Percentiles rank a stretch among this genome's conserved stretches.
These are phyloP conservation scores for Megalops atlanticus DNA, from an alignment of 2,113 vertebrate species.

Conservation along the genomic window DNA sequence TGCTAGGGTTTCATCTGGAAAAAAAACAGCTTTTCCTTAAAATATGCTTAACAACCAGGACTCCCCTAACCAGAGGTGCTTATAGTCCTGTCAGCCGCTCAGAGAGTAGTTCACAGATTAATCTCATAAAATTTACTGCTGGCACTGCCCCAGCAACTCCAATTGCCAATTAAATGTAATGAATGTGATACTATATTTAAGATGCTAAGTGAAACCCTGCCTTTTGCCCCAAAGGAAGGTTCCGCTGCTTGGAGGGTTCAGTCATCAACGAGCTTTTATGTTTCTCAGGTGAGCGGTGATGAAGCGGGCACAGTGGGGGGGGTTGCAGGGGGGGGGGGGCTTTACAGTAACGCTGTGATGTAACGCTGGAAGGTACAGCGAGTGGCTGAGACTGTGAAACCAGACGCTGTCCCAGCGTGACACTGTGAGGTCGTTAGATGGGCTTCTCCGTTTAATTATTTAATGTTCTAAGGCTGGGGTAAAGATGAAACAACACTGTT, in stretches of 20 bases:
- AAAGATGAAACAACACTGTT: conserved; percentile 30
- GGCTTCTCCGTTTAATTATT: too few relatives aligned
- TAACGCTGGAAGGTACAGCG: not conserved
- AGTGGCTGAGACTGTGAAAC: conserved; percentile 5
- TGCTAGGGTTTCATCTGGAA: too few relatives aligned
- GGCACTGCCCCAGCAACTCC: too few relatives aligned
- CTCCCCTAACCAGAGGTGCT: too few relatives aligned
- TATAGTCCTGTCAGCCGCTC: too few relatives aligned
- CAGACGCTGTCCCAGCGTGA: conserved; percentile 17
- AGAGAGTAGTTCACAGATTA: too few relatives aligned
- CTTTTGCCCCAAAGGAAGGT: not conserved
- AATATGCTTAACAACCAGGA: too few relatives aligned
- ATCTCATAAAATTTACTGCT: too few relatives aligned
- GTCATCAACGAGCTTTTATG: not conserved
- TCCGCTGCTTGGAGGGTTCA: not conserved
- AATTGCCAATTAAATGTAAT: too few relatives aligned
- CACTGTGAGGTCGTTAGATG: conserved; percentile 11
- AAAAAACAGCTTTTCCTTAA: too few relatives aligned
- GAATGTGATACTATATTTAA: too few relatives aligned
- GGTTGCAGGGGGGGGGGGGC: not conserved
- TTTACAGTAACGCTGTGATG: not conserved
- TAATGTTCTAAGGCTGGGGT: too few relatives aligned
- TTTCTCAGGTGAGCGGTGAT: not conserved
- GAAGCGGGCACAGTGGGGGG: conserved; percentile 14
- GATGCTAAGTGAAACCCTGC: not conserved